These are phyloP conservation scores for Rhinolophus ferrumequinum DNA, from an alignment of 2,113 vertebrate genomes.

Conservation along the genomic window DNA sequence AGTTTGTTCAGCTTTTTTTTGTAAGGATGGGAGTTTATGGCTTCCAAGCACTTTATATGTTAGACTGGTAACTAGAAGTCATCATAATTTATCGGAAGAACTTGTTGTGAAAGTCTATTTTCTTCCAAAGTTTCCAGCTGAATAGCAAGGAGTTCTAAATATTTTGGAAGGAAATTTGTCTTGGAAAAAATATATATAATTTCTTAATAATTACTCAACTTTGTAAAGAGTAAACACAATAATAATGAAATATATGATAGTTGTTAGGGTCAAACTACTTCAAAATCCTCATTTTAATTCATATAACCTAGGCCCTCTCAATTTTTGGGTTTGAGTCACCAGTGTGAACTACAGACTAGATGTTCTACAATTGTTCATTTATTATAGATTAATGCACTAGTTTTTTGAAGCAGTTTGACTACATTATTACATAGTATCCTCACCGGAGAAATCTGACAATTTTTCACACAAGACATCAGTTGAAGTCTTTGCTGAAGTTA, in stretches of 20 bases:
- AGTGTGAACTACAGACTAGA: not conserved
- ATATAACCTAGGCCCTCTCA: not conserved
- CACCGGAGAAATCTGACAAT: slow-evolving; percentile 4
- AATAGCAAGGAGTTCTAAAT: not conserved
- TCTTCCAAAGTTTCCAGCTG: not conserved
- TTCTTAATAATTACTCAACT: not conserved
- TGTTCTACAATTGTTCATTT: not conserved
- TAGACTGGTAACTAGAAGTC: not conserved
- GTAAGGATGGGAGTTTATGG: not conserved
- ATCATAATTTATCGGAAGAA: not conserved
- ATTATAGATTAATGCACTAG: not conserved
- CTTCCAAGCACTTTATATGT: not conserved
- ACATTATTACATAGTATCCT: not conserved
- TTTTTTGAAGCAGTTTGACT: not conserved
- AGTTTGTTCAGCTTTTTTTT: not conserved
- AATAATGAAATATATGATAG: not conserved
- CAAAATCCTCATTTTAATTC: slow-evolving; percentile 25
- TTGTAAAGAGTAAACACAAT: not conserved
- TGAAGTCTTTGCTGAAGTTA: slow-evolving; percentile 25
- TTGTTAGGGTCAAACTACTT: not conserved
- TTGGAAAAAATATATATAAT: not conserved
- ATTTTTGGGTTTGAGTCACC: not conserved
- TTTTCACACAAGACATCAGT: not conserved
- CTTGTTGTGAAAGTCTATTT: not conserved
- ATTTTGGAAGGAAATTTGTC: slow-evolving; percentile 10